Conservation (phyloP, 64 coral and sea anemone species). For the Montipora sp. region DNA sequence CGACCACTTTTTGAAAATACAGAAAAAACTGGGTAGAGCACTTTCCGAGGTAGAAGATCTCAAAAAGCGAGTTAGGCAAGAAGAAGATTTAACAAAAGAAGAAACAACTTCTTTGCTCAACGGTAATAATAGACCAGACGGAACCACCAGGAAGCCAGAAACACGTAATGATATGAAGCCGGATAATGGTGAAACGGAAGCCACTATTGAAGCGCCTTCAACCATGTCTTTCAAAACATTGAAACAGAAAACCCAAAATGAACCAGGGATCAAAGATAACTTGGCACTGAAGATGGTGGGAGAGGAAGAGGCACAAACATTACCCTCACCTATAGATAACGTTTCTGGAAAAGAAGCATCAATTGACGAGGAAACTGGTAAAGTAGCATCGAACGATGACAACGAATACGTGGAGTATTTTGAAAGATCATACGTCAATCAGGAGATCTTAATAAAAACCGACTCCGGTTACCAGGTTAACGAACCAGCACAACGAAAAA, state of each 20-base stretch:
- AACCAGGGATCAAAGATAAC: not conserved
- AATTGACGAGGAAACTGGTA: not conserved
- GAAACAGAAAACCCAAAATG: not conserved
- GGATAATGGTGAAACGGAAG: not conserved
- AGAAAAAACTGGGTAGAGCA: not conserved
- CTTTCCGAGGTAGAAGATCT: not conserved
- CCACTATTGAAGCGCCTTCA: not conserved
- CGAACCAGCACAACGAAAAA: no score
- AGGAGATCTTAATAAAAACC: not conserved
- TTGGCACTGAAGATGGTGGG: not conserved
- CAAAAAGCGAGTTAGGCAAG: not conserved
- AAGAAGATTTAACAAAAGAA: not conserved
- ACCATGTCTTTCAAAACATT: not conserved
- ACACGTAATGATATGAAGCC: not conserved
- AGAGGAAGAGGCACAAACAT: not conserved
- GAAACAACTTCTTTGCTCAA: not conserved
- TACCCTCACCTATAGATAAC: not conserved
- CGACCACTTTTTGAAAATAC: not conserved
- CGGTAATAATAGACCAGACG: no score
- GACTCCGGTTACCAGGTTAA: not conserved
- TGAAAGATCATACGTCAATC: not conserved
- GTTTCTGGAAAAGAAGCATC: not conserved
- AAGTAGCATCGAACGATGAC: not conserved
- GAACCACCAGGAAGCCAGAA: not conserved
- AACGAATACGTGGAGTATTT: conserved; percentile 13